Evolutionary conservation across 1,140 invertebrate species (phyloP).

Genomic region (Macrocentrus cingulum): DNA sequence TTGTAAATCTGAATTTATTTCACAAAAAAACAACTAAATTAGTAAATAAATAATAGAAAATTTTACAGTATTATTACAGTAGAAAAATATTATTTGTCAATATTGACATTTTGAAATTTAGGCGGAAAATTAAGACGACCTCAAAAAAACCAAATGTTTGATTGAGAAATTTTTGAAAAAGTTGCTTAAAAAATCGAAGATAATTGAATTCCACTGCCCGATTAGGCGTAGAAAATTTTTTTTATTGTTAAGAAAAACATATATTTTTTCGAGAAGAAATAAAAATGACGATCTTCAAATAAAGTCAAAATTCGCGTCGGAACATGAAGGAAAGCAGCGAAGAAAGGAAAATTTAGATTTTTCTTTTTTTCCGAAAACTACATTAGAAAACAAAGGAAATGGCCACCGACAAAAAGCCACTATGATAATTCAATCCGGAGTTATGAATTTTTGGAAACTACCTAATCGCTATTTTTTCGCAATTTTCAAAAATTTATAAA

Average conservation of each 20-base stretch:
- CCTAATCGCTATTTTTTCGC: background rate
- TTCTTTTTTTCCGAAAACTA: background rate
- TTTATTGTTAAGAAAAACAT: background rate
- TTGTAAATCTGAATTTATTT: background rate
- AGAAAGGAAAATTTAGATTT: background rate
- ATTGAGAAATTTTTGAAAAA: constrained; percentile 1
- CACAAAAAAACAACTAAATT: background rate
- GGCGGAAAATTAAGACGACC: background rate
- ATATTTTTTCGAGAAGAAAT: background rate
- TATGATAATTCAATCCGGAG: background rate
- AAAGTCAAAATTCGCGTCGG: background rate
- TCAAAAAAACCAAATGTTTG: background rate
- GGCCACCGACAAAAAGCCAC: background rate
- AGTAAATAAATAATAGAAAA: background rate
- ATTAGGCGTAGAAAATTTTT: constrained; percentile 1
- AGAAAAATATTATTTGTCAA: background rate
- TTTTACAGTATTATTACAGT: background rate
- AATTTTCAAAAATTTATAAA: background rate
- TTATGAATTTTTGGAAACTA: background rate
- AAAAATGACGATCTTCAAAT: background rate
- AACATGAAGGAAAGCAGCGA: background rate
- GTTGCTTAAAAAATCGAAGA: constrained; percentile 5
- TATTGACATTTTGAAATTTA: background rate
- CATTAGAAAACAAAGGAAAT: background rate
- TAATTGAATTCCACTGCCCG: background rate